Base-by-base conservation (phyloP, 92 coral and sea anemone genomes). In the Epizoanthus rinbou region DNA sequence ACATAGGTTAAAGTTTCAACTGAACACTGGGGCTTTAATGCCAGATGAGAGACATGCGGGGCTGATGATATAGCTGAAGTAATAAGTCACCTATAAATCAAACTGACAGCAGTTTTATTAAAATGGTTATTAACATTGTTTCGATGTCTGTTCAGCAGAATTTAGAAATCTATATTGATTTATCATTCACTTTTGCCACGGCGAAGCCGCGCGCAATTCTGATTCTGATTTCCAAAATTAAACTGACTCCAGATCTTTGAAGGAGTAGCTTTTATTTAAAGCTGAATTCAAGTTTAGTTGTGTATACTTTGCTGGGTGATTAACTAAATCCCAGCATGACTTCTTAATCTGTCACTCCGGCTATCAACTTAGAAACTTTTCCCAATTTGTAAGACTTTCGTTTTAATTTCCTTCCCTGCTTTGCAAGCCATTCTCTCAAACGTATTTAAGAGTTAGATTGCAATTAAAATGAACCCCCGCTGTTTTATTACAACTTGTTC, bases 381-480 rank as follows among this genome's bases (percentile, higher is more conserved):
- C 25, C 54, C 15, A 19, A 50, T n/a, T 37, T 21, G 24, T 19
- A 75, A 75, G 11, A 57, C 67, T 57, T 57, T 75, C 35, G 22
- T 75, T 57, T 57, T 0, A 9, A 33, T 24, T 14, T 28, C 68
- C 19, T 28, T 57, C 50, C 14, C 14, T 74, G 63, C 15, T 64
- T 37, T 18, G 11, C 80, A 64, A 18, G 28, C 68, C n/a, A 53
- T 75, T 54, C 24, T 57, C 33, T 57, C 76, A 31, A 24, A 75
- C 57, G 43, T 75, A 75, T 75, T 75, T 75, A 21, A 33, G 39
- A 60, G 17, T 60, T 19, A 13, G 62, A 62, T 43, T 62, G 82
- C 82, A 78, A 78, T 78, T 78, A 78, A 78, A 78, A 60, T 22
- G 16, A 39, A 70, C 82, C 71, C 82, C 82, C 52, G 57, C 11